Base-by-base conservation (phyloP, 2,888 invertebrate genomes). In the Lomographa bimaculata region DNA sequence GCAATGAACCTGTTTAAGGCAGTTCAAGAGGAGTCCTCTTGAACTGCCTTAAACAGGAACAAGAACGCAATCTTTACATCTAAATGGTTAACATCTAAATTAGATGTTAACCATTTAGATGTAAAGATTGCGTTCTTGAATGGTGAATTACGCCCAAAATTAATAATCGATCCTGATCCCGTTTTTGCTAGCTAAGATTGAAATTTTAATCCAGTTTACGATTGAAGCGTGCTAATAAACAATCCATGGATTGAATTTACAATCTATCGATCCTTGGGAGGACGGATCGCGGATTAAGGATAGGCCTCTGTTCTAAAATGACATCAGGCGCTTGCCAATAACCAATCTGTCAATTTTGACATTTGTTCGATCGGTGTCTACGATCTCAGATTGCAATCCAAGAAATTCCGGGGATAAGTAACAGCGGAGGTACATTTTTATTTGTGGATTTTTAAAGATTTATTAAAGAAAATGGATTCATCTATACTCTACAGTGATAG, bases 401-500 rank as follows among this genome's bases (percentile, higher is more conserved):
- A 10, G 6, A 8, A 27, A 14, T 16, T 27, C 18, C 28, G 6
- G 28, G 8, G 10, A 11, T 28, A 8, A 7, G 5, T 5, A 8
- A 27, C 5, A 4, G n/a, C n/a, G n/a, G n/a, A n/a, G n/a, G n/a
- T 14, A 3, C 4, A 14, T 4, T 14, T 2, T 14, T 14, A 3
- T 14, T 3, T 14, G 14, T 14, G 3, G 14, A 14, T n/a, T n/a
- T n/a, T 14, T 4, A 4, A 14, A 14, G 14, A 3, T 14, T 3
- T 29, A 20, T 25, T 19, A 24, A 25, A 28, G 14, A 29, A 24
- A 14, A 24, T 10, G 10, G 10, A 20, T 10, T 9, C 5, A 18
- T 17, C 10, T 6, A 8, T 27, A 23, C 14, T 32, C 5, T 35
- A 20, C 2, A 35, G 35, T 34, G 34, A 34, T 8, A 34, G 34